A percentile compares a stretch with the other conserved stretches of the same genome.
Conservation (phyloP, 2,113 vertebrate genomes). For the Pleuronectes platessa region DNA sequence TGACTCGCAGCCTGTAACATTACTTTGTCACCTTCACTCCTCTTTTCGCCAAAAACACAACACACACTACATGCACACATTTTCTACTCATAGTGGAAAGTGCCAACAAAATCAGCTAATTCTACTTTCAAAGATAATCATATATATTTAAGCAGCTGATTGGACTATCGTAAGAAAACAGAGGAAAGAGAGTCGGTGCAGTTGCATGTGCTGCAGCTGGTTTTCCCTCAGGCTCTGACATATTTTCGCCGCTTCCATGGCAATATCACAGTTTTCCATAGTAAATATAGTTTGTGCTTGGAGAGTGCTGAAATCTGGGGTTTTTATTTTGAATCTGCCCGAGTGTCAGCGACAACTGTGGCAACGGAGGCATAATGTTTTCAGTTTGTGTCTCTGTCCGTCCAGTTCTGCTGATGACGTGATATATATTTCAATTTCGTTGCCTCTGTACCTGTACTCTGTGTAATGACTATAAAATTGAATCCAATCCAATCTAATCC, state of each 20-base stretch:
- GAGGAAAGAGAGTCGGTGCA: not conserved
- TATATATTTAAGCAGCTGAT: not conserved
- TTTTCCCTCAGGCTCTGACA: slow-evolving; percentile 31
- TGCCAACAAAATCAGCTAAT: too few relatives aligned
- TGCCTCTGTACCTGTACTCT: too few relatives aligned
- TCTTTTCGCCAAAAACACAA: too few relatives aligned
- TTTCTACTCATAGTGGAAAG: too few relatives aligned
- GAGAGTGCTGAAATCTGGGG: not conserved
- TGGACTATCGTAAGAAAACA: not conserved
- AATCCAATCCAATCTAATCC: too few relatives aligned
- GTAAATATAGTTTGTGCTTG: slow-evolving; percentile 30
- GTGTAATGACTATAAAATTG: too few relatives aligned
- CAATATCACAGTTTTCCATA: slow-evolving; percentile 12
- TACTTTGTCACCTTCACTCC: too few relatives aligned
- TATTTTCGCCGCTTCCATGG: slow-evolving; percentile 10
- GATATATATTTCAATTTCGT: too few relatives aligned
- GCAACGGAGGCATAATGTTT: too few relatives aligned
- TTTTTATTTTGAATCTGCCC: slow-evolving; percentile 18
- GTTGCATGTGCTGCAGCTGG: not conserved
- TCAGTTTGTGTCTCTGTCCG: not conserved
- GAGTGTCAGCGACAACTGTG: not conserved
- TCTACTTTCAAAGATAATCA: not conserved
- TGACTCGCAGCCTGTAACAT: too few relatives aligned
- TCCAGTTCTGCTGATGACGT: too few relatives aligned
- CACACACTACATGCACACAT: too few relatives aligned